Percentiles rank a stretch among this genome's conserved stretches.
phyloP scores from a whole-genome alignment of 1,140 invertebrate genomes.

The Calliphora vicina region DNA sequence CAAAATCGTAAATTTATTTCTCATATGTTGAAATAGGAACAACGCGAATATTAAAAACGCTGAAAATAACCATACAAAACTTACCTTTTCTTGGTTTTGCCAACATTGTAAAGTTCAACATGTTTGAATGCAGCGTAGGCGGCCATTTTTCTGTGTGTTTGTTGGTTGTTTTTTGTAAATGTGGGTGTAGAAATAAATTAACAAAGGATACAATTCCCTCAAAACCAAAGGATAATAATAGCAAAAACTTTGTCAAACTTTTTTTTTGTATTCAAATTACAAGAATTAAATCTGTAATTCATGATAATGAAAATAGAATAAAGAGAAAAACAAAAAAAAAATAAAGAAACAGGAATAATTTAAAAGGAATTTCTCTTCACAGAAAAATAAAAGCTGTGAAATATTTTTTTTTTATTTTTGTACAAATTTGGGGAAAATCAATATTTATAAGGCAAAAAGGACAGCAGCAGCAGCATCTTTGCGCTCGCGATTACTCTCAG shows the following conservation, averaged over 20 bases:
- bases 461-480: no score
- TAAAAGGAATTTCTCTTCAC: background rate
- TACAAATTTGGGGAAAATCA: background rate
- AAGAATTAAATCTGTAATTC: background rate
- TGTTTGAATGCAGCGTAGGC: conserved; percentile 75
- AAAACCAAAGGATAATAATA: background rate
- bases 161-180: background rate
- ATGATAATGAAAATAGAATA: background rate
- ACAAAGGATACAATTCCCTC: background rate
- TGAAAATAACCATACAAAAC: no score
- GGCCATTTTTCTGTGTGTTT: conserved; percentile 66
- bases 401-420: background rate
- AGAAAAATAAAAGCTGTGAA: background rate
- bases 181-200: background rate
- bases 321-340: background rate
- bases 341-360: background rate
- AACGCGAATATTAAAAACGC: no score
- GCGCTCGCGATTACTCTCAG: no score
- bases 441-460: background rate
- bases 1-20: no score
- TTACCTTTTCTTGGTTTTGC: conserved; percentile 75
- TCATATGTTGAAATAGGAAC: no score
- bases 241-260: background rate
- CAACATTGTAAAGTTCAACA: conserved; percentile 75
- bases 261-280: background rate